Evolutionary conservation across 2,888 invertebrate species (phyloP), one percentile per base, ranked within the genome.

Genomic region (Seira sanloemensis): DNA sequence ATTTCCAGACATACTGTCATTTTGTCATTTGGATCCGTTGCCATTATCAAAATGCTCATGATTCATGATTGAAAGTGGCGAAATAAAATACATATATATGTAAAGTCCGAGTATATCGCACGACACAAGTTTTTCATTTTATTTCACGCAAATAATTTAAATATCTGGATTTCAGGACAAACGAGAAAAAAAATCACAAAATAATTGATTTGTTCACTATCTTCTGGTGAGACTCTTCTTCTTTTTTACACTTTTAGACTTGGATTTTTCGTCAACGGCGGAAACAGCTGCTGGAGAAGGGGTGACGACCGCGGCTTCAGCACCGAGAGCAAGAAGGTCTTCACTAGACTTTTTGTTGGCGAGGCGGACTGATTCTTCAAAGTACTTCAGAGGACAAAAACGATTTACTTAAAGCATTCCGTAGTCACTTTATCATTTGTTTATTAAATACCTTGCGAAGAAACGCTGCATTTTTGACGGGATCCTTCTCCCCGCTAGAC

Each of bases 401-500:
- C n/a, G n/a, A n/a, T n/a, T n/a, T n/a, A n/a, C n/a, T n/a, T n/a
- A n/a, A n/a, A n/a, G n/a, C n/a, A n/a, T n/a, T n/a, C n/a, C n/a
- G n/a, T n/a, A n/a, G n/a, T n/a, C n/a, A n/a, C n/a, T n/a, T n/a
- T n/a, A n/a, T n/a, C n/a, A n/a, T n/a, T n/a, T n/a, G n/a, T n/a
- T n/a, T n/a, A n/a, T n/a, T n/a, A n/a, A n/a, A n/a, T 37, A 37
- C 37, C 4, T 37, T 78, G 50, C 46, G 21, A 0, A 84, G n/a
- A 54, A 84, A 84, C 18, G 66, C 78, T 16, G 84, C 84, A 27
- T 84, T 78, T 19, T 75, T 67, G 0, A 69, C 74, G 5, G 84
- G 84, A 68, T 78, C 75, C 21, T 71, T 84, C 18, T 84, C 84
- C 4, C 27, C 12, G 21, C 84, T 78, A 16, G 78, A 73, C 0